A percentile compares a stretch with the other conserved stretches of the same genome.
phyloP scores from a whole-genome alignment of 2,113 vertebrate species.

The Asarcornis scutulata region DNA sequence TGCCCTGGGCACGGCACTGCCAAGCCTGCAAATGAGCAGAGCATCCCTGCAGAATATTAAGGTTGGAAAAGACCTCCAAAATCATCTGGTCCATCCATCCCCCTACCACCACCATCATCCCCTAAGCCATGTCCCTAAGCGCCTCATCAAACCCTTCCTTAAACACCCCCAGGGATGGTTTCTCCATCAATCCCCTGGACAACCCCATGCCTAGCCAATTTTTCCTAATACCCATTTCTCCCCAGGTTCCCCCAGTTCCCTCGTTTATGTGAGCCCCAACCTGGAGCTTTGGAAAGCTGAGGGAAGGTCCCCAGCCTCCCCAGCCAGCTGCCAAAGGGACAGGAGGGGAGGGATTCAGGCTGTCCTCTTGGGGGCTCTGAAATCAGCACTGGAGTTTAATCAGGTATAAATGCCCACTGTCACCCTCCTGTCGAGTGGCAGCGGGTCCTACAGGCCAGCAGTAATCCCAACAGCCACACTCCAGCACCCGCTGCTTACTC shows the following conservation, averaged over 20 bases:
- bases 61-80: too few relatives aligned
- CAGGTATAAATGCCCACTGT: background rate
- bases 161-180: too few relatives aligned
- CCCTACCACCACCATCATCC: too few relatives aligned
- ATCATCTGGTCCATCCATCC: too few relatives aligned
- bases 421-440: background rate
- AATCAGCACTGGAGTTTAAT: background rate
- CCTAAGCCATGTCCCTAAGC: too few relatives aligned
- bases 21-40: background rate
- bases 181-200: too few relatives aligned
- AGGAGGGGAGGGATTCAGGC: background rate
- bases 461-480: background rate
- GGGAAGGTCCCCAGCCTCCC: background rate
- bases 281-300: fast-evolving
- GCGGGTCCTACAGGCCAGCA: background rate
- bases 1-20: fast-evolving
- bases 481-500: background rate
- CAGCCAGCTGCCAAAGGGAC: background rate
- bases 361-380: background rate
- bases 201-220: too few relatives aligned
- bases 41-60: background rate
- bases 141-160: too few relatives aligned
- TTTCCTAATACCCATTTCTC: background rate
- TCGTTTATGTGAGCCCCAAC: background rate
- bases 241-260: background rate